A percentile compares a stretch with the other conserved stretches of the same genome.
Evolutionary conservation across 2,113 vertebrate species (phyloP).

Genomic region (Butorides virescens): DNA sequence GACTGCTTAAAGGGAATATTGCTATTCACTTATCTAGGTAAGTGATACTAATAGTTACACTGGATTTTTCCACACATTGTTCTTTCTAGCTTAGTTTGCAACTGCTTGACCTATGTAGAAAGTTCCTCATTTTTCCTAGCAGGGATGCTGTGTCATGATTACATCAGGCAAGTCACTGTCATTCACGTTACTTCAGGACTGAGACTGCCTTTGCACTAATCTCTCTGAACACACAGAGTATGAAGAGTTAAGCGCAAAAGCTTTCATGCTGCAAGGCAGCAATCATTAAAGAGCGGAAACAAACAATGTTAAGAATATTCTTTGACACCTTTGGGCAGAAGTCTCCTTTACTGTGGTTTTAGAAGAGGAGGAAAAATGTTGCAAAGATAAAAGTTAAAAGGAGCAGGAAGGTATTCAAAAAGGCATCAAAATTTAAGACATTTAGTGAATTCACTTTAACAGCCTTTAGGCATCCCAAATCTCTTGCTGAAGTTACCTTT

Average conservation of each 20-base stretch:
- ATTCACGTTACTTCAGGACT: not conserved
- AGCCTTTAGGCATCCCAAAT: not conserved
- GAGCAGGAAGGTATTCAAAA: not conserved
- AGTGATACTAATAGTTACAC: not conserved
- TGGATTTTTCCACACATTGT: not conserved
- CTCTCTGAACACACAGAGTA: not conserved
- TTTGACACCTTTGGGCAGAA: not conserved
- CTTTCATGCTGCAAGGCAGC: not conserved
- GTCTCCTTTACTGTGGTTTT: not conserved
- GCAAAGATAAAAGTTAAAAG: not conserved
- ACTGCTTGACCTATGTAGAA: not conserved
- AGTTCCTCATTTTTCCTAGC: not conserved
- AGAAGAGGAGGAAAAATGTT: not conserved
- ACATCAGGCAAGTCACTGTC: not conserved
- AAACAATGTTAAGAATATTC: not conserved
- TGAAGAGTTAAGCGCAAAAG: not conserved
- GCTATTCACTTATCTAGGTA: not conserved
- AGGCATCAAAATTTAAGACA: not conserved
- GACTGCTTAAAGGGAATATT: not conserved
- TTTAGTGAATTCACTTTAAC: not conserved
- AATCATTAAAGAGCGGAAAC: not conserved
- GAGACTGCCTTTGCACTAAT: not conserved
- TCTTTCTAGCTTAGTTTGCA: not conserved
- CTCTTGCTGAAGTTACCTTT: not conserved
- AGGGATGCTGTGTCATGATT: not conserved